phyloP scores from a whole-genome alignment of 2,797 vertebrate genomes.

The Simalia tracyae region DNA sequence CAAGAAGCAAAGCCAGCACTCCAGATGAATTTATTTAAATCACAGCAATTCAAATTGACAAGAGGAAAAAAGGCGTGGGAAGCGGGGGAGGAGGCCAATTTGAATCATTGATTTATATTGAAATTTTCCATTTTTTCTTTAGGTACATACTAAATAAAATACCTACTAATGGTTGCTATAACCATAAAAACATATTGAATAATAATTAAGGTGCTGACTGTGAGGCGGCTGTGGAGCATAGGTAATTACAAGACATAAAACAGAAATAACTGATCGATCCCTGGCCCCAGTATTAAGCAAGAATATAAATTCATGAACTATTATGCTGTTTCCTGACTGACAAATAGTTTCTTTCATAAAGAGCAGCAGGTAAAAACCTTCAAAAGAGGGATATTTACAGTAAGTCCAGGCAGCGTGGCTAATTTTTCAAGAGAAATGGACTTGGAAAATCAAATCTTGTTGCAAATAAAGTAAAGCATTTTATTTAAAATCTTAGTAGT shows the following conservation, averaged over 20 bases:
- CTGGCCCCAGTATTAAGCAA: background rate
- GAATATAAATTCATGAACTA: background rate
- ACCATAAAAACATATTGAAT: constrained; percentile 3
- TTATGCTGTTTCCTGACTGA: background rate
- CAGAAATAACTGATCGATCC: background rate
- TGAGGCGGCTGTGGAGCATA: background rate
- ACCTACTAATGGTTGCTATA: background rate
- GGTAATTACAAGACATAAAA: background rate
- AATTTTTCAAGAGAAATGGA: background rate
- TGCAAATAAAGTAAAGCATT: background rate
- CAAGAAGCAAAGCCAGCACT: background rate
- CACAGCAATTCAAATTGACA: background rate
- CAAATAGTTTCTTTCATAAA: background rate
- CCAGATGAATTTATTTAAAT: background rate
- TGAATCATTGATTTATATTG: background rate
- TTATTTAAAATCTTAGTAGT: background rate
- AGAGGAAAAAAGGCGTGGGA: background rate
- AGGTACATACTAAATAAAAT: background rate
- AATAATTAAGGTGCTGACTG: background rate
- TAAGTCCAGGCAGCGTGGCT: background rate
- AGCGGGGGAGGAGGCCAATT: background rate
- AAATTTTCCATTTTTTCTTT: background rate
- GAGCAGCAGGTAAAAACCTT: background rate
- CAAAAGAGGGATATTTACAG: background rate
- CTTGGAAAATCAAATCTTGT: background rate